A percentile compares a stretch with the other conserved stretches of the same genome.
These are phyloP conservation scores for Philotrypesis tridentata DNA, from an alignment of 1,140 invertebrate genomes.

Conservation along the genomic window DNA sequence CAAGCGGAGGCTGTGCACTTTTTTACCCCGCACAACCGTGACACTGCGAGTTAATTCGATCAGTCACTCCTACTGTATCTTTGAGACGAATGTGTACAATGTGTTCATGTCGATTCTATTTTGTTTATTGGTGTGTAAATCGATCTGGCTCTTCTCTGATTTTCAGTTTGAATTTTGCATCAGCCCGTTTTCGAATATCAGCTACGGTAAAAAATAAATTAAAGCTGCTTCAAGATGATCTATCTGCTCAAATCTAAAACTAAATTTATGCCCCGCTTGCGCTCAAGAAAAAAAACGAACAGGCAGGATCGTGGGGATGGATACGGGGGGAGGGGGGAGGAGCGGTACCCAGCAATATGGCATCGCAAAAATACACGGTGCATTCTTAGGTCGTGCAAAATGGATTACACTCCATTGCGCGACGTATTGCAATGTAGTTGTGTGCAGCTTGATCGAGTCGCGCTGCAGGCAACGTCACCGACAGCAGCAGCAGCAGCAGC, in stretches of 20 bases:
- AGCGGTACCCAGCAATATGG: neutral
- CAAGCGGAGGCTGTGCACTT: neutral
- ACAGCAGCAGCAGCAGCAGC: neutral
- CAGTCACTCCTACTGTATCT: neutral
- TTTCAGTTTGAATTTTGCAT: neutral
- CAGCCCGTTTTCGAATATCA: no score
- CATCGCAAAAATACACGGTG: constrained; percentile 28
- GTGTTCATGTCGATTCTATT: neutral
- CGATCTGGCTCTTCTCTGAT: neutral
- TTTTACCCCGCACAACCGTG: neutral
- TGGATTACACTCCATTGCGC: constrained; percentile 50
- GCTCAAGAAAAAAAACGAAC: neutral
- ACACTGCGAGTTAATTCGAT: neutral
- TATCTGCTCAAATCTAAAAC: no score
- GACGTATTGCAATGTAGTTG: constrained; percentile 46
- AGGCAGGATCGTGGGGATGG: neutral
- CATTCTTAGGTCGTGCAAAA: constrained; percentile 49
- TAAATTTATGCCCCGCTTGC: no score
- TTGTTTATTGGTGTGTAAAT: neutral
- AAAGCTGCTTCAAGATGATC: no score
- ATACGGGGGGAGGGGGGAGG: neutral
- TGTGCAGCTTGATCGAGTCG: constrained; percentile 25
- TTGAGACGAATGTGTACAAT: neutral
- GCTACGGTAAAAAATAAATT: no score
- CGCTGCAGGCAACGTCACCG: neutral